phyloP scores from a whole-genome alignment of 2,113 vertebrate genomes.

The Astur gentilis region DNA sequence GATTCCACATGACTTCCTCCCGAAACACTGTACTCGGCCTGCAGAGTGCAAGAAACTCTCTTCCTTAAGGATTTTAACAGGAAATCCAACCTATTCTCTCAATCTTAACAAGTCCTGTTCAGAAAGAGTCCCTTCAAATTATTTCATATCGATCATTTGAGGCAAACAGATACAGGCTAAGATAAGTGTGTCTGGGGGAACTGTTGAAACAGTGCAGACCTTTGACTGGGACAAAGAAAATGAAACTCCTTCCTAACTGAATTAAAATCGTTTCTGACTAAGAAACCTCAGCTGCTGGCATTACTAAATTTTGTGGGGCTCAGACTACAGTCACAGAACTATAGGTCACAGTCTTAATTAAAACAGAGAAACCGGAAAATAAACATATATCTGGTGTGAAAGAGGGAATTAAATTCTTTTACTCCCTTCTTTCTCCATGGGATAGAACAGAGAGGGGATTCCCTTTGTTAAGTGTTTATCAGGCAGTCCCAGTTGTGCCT shows the following conservation, averaged over 20 bases:
- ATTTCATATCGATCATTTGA: not conserved
- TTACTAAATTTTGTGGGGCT: not conserved
- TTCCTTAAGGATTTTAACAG: not conserved
- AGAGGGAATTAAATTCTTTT: not conserved
- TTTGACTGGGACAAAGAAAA: not conserved
- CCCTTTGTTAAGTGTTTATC: not conserved
- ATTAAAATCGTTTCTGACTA: not conserved
- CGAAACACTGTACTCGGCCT: not conserved
- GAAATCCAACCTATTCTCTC: not conserved
- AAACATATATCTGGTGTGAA: not conserved
- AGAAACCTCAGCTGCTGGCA: not conserved
- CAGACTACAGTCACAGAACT: not conserved
- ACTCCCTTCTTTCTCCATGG: not conserved
- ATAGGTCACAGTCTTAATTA: not conserved
- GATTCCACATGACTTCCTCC: not conserved
- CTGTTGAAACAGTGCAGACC: not conserved
- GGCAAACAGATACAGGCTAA: not conserved
- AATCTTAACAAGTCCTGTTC: not conserved
- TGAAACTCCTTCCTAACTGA: not conserved
- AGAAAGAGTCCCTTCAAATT: not conserved
- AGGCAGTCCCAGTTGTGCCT: not conserved
- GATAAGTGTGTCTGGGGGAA: not conserved
- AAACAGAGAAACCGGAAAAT: not conserved
- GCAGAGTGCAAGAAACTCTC: not conserved
- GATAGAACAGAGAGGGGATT: not conserved